Evolutionary conservation across 2,113 vertebrate genomes (phyloP).

Genomic region (Apteryx mantelli): DNA sequence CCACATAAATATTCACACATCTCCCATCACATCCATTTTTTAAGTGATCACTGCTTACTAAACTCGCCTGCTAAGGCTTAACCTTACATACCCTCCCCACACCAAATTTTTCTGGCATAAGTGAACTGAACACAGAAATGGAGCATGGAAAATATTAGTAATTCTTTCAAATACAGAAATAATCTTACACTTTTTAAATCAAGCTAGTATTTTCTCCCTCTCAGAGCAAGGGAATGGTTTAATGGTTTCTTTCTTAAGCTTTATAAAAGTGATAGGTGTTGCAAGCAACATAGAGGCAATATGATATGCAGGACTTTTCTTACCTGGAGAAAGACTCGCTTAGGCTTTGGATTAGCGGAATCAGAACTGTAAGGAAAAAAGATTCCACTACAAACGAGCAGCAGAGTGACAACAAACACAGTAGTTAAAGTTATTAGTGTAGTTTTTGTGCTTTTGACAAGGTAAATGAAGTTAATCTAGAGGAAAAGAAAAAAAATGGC

Average conservation of each 20-base stretch:
- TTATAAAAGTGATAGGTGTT: no score
- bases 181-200: not conserved
- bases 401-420: conserved; percentile 80
- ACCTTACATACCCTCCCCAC: not conserved
- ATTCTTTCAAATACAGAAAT: not conserved
- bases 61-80: not conserved
- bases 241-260: not conserved
- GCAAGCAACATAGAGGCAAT: not conserved
- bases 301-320: not conserved
- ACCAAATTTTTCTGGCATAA: not conserved
- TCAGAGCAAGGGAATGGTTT: not conserved
- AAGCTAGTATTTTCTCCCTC: not conserved
- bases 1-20: not conserved
- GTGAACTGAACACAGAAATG: not conserved
- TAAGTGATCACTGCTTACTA: not conserved
- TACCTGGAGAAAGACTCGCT: conserved; percentile 94
- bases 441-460: conserved; percentile 86
- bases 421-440: conserved; percentile 82
- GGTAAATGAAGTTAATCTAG: conserved; percentile 94
- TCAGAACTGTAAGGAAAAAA: conserved; percentile 92
- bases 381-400: conserved; percentile 88
- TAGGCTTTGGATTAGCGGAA: conserved; percentile 86
- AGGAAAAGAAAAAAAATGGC: conserved; percentile 39
- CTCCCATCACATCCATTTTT: not conserved
- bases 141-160: not conserved